Percentiles rank a stretch among this genome's conserved stretches.
Evolutionary conservation across 2,888 invertebrate genomes (phyloP).

Genomic region (Synanthedon andrenaeformis): DNA sequence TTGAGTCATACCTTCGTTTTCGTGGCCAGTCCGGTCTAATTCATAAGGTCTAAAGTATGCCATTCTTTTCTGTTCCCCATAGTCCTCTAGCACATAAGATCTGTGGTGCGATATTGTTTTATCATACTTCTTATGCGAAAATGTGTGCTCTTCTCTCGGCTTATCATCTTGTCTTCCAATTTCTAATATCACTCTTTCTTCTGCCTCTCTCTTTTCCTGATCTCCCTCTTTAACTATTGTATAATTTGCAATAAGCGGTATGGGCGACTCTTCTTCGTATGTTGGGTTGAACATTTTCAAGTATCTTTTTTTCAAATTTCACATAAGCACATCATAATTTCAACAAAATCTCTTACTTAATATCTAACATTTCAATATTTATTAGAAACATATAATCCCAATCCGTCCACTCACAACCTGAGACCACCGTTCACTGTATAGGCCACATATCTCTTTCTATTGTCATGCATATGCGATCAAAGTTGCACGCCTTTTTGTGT

Average conservation of each 20-base stretch:
- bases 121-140: slow-evolving; percentile 65
- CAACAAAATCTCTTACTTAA: too few species aligned
- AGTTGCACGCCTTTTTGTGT: slow-evolving; percentile 42
- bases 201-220: slow-evolving; percentile 41
- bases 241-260: slow-evolving; percentile 54
- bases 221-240: slow-evolving; percentile 44
- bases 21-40: slow-evolving; percentile 19
- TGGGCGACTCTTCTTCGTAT: slow-evolving; percentile 47
- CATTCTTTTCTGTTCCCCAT: slow-evolving; percentile 42
- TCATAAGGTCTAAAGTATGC: slow-evolving; percentile 52
- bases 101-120: slow-evolving; percentile 62
- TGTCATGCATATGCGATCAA: slow-evolving; percentile 68
- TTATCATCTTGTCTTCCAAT: slow-evolving; percentile 62
- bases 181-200: slow-evolving; percentile 59
- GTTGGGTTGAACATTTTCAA: slow-evolving; percentile 42
- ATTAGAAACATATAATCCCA: background rate
- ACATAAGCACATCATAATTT: background rate
- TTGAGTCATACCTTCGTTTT: background rate
- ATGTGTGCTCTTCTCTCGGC: slow-evolving; percentile 52
- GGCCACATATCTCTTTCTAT: slow-evolving; percentile 43
- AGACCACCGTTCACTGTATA: slow-evolving; percentile 46
- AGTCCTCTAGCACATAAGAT: slow-evolving; percentile 58
- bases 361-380: background rate
- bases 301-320: background rate
- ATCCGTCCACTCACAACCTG: slow-evolving; percentile 34